Conservation (phyloP, 1,140 invertebrate genomes). For the Choristoneura fumiferana region DNA sequence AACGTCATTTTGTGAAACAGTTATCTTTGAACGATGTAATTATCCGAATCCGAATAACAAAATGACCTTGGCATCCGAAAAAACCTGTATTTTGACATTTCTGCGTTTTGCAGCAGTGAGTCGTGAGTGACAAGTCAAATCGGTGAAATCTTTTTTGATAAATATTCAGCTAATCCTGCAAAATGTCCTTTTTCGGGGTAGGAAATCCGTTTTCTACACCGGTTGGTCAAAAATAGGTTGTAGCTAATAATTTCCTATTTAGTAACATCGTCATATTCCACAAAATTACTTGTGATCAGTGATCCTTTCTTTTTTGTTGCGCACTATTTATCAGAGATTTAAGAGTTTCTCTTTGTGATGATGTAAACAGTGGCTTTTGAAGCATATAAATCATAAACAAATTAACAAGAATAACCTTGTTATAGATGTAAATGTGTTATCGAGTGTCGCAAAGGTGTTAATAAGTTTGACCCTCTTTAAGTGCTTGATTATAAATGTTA, state of each 20-base stretch:
- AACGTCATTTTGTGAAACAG: too few relatives aligned
- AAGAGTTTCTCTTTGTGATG: conserved; percentile 47
- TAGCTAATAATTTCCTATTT: conserved; percentile 29
- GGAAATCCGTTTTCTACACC: conserved; percentile 96
- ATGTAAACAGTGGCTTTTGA: too few relatives aligned
- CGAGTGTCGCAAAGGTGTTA: conserved; percentile 23
- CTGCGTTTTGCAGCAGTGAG: conserved; percentile 21
- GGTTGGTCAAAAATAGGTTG: conserved; percentile 97
- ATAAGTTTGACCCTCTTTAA: conserved; percentile 43
- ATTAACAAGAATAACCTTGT: too few relatives aligned
- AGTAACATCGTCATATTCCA: neutral
- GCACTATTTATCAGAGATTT: conserved; percentile 39
- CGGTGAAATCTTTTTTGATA: conserved; percentile 45
- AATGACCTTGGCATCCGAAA: conserved; percentile 1
- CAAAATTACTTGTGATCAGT: conserved; percentile 18
- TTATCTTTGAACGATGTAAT: too few relatives aligned
- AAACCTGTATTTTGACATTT: conserved; percentile 20
- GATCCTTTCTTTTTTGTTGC: conserved; percentile 43
- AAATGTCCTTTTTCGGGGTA: conserved; percentile 93
- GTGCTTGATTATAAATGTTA: conserved; percentile 23
- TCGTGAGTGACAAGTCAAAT: conserved; percentile 76
- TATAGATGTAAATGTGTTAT: conserved; percentile 17
- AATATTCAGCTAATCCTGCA: conserved; percentile 57
- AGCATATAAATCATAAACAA: too few relatives aligned
- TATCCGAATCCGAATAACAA: too few relatives aligned